These are phyloP conservation scores for Urocitellus parryii DNA, from an alignment of 2,113 vertebrate species.

Conservation along the genomic window DNA sequence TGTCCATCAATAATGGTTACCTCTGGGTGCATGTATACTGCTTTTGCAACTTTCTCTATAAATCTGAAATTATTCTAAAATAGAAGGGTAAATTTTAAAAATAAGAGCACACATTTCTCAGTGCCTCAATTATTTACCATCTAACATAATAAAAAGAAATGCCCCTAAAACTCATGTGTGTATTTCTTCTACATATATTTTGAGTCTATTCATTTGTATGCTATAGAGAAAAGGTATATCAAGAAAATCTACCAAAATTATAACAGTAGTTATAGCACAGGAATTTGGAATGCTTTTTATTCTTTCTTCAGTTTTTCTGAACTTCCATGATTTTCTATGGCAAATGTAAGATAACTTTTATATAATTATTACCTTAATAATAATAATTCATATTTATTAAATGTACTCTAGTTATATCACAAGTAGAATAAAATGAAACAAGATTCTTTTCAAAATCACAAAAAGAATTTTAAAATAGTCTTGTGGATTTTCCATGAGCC, in stretches of 20 bases:
- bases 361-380: not conserved
- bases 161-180: not conserved
- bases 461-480: not conserved
- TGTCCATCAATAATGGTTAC: accelerated
- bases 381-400: not conserved
- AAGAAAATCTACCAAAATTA: not conserved
- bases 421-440: not conserved
- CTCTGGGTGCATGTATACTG: not conserved
- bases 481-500: not conserved
- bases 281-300: not conserved
- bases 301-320: not conserved
- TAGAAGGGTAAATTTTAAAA: not conserved
- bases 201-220: not conserved
- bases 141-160: not conserved
- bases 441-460: not conserved
- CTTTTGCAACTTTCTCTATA: not conserved
- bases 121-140: not conserved
- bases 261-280: not conserved
- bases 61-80: constrained; percentile 7
- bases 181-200: not conserved
- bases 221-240: not conserved
- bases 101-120: not conserved
- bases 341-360: not conserved
- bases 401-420: not conserved
- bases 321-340: not conserved